Conservation (phyloP, 30 jellyfish, hydroid and myxozoan species). For the Hydractinia echinata region DNA sequence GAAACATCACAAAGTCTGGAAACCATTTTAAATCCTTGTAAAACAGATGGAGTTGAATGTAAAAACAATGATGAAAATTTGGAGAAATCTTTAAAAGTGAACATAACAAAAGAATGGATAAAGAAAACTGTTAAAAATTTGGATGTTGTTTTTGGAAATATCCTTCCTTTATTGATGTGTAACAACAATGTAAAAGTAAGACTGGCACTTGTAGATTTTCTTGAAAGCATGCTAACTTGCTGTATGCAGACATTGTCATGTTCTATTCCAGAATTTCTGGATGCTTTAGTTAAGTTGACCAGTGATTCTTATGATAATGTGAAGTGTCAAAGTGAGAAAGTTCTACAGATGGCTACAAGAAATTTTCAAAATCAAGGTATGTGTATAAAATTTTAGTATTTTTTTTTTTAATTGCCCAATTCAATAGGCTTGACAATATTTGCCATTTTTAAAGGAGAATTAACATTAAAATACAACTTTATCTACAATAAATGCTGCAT, state of each 20-base stretch:
- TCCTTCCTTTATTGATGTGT: constrained; percentile 42
- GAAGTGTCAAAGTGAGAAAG: constrained; percentile 12
- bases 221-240: constrained; percentile 15
- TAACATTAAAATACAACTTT: no score
- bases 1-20: background rate
- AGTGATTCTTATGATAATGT: constrained; percentile 59
- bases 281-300: constrained; percentile 49
- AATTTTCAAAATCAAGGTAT: constrained; percentile 28
- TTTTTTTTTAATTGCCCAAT: no score
- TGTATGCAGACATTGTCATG: constrained; percentile 45
- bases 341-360: constrained; percentile 25
- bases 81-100: background rate
- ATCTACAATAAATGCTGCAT: no score
- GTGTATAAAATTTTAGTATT: no score
- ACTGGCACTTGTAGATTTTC: constrained; percentile 39
- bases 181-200: constrained; percentile 43
- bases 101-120: constrained; percentile 55
- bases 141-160: constrained; percentile 32
- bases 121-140: constrained; percentile 51
- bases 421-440: no score
- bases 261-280: constrained; percentile 39
- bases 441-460: no score
- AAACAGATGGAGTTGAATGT: background rate
- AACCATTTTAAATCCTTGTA: no score
- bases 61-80: background rate